These are phyloP conservation scores for Zosterops borbonicus DNA, from an alignment of 2,113 vertebrate genomes.

Conservation along the genomic window DNA sequence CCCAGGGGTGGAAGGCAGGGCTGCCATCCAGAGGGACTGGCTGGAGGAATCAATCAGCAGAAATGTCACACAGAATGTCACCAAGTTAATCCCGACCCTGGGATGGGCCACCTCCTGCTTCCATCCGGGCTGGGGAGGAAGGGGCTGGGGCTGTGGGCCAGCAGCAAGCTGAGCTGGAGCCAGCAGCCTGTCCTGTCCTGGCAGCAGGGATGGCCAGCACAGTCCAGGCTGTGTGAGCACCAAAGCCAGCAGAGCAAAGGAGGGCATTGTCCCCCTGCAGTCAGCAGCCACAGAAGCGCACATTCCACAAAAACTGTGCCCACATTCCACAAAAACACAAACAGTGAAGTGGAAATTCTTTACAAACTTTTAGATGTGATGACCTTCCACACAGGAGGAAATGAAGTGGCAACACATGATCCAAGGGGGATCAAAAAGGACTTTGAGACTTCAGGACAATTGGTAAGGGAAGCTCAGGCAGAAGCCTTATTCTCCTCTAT, in stretches of 20 bases:
- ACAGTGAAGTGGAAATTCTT: background rate
- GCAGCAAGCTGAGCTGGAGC: background rate
- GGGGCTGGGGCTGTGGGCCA: background rate
- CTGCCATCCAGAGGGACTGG: background rate
- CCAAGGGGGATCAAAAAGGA: background rate
- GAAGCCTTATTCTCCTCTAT: background rate
- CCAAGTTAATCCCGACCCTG: background rate
- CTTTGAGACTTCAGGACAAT: too few relatives aligned
- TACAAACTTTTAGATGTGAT: background rate
- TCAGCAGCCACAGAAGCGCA: background rate
- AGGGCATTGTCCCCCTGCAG: background rate
- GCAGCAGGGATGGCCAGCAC: background rate
- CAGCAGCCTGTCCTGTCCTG: background rate
- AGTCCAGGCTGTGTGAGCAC: background rate
- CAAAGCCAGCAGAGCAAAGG: background rate
- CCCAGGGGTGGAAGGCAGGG: background rate
- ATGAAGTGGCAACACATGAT: rapidly evolving
- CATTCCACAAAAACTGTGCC: background rate
- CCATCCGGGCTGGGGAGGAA: background rate
- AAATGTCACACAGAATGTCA: background rate
- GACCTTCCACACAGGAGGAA: rapidly evolving
- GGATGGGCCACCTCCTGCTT: too few relatives aligned
- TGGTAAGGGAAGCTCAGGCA: background rate
- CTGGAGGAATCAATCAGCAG: background rate
- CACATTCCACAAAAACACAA: background rate